Base-by-base conservation (phyloP, 2,888 invertebrate genomes). In the Caenorhabditis sp. region DNA sequence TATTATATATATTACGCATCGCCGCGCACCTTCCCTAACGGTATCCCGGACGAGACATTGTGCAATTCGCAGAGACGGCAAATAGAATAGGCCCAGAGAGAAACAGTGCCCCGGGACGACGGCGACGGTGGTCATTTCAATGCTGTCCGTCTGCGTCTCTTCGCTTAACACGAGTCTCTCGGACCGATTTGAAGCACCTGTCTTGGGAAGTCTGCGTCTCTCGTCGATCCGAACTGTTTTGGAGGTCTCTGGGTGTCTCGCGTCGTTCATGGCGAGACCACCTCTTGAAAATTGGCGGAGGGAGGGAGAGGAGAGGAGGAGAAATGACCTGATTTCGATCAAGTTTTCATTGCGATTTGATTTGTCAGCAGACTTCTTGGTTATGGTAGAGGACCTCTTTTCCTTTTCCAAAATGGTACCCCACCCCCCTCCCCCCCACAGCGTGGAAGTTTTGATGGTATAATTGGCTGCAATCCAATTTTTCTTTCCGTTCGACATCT, bases 241-340 rank as follows among this genome's bases (percentile, higher is more conserved):
- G 22, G 28, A 2, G 40, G n/a, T n/a, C n/a, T n/a, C n/a, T n/a
- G n/a, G n/a, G n/a, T n/a, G n/a, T n/a, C n/a, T n/a, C n/a, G n/a
- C n/a, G n/a, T n/a, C n/a, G n/a, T n/a, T n/a, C n/a, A n/a, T 40
- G 6, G 24, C 40, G 40, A 40, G 40, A 40, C 40, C 40, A 40
- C 40, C 62, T 67, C 76, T 76, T 76, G 76, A 76, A 68, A 76
- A 32, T 60, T 24, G n/a, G n/a, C n/a, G 72, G 56, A 50, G 40
- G 20, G 11, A 18, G 18, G 5, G 18, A 18, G 18, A 47, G 47
- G 13, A 40, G 5, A 9, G 40, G 15, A 15, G 15, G 13, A 5
- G 40, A 40, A 76, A 60, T 76, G 76, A 76, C 76, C 76, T 76
- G 76, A 76, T 76, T 76, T 76, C 76, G 76, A 76, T 67, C 76